phyloP scores from a whole-genome alignment of 2,797 vertebrate genomes.

The Lerista edwardsae region DNA sequence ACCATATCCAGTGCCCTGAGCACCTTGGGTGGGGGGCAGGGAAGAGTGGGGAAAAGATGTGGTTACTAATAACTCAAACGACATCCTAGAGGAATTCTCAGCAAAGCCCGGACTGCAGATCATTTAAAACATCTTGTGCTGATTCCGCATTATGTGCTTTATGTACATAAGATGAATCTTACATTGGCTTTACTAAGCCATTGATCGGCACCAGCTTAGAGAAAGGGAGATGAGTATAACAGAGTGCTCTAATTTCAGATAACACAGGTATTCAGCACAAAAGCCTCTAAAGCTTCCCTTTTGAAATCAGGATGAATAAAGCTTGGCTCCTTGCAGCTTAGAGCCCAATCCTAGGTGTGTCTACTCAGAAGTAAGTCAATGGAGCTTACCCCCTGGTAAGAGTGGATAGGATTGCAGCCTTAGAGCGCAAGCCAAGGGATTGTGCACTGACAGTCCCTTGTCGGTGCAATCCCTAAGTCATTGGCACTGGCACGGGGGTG shows the following conservation, averaged over 20 bases:
- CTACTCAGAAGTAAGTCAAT: too few relatives aligned
- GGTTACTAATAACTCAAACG: constrained; percentile 1
- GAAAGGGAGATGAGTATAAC: not conserved
- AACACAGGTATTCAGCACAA: not conserved
- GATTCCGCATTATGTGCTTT: constrained; percentile 26
- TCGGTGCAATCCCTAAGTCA: too few relatives aligned
- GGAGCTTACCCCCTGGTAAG: too few relatives aligned
- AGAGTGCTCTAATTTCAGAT: constrained; percentile 25
- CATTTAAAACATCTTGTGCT: not conserved
- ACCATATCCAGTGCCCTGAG: too few relatives aligned
- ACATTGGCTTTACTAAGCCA: constrained; percentile 24
- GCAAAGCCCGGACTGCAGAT: constrained; percentile 9
- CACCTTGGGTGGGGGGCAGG: too few relatives aligned
- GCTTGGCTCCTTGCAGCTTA: not conserved
- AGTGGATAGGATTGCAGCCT: too few relatives aligned
- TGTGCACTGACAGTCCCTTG: too few relatives aligned
- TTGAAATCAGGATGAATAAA: not conserved
- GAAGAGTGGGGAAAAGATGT: too few relatives aligned
- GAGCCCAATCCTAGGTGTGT: too few relatives aligned
- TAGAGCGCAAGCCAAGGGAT: too few relatives aligned
- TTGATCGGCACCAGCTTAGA: constrained; percentile 26
- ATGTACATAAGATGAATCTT: constrained; percentile 13
- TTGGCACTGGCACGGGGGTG: too few relatives aligned
- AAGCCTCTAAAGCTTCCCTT: not conserved
- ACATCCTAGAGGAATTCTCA: constrained; percentile 15